Conservation (phyloP, 2,888 invertebrate genomes). For the Synanthedon andrenaeformis region DNA sequence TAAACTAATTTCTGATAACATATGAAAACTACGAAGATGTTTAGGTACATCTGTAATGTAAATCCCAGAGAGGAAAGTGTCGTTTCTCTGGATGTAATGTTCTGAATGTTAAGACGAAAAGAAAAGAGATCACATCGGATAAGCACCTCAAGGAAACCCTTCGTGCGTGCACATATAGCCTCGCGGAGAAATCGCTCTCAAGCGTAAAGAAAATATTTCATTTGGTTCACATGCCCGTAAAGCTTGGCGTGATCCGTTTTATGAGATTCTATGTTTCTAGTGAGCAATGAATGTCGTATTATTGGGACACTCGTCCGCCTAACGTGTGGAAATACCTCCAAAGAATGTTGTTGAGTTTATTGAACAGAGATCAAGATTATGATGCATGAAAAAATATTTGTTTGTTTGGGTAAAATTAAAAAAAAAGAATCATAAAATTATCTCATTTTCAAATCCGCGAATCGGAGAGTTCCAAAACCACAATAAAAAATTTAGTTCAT, state of each 20-base stretch:
- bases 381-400: too few relatives aligned
- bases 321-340: background rate
- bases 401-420: too few relatives aligned
- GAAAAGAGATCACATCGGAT: conserved; percentile 29
- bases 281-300: conserved; percentile 32
- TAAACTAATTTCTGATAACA: too few relatives aligned
- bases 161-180: conserved; percentile 33
- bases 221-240: conserved; percentile 42
- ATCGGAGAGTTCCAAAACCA: too few relatives aligned
- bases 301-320: conserved; percentile 22
- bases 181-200: conserved; percentile 25
- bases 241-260: conserved; percentile 48
- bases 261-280: conserved; percentile 37
- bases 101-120: conserved; percentile 23
- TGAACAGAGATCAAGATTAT: too few relatives aligned
- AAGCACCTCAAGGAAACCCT: conserved; percentile 25
- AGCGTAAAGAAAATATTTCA: conserved; percentile 49
- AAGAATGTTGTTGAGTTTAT: too few relatives aligned
- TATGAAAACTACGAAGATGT: background rate
- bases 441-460: too few relatives aligned
- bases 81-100: conserved; percentile 19
- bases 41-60: background rate
- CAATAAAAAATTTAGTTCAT: too few relatives aligned
- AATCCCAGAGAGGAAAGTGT: background rate
- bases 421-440: too few relatives aligned